These are phyloP conservation scores for Himalopsyche phryganea DNA, from an alignment of 1,140 invertebrate genomes.

Conservation along the genomic window DNA sequence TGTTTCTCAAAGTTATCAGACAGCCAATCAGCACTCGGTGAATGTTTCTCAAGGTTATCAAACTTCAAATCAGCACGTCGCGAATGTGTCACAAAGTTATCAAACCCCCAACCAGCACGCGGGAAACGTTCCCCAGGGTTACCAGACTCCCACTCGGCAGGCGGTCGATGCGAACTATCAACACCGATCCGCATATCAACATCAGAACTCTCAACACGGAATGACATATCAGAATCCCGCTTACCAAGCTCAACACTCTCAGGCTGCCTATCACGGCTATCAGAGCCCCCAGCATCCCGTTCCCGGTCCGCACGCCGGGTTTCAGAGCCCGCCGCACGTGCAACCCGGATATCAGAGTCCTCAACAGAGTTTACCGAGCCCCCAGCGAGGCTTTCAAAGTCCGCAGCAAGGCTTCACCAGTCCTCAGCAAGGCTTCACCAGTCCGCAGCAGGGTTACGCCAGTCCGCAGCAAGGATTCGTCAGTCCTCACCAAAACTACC, in stretches of 20 bases:
- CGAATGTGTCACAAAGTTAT: slow-evolving; percentile 1
- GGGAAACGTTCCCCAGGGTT: too few relatives aligned
- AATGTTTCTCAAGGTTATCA: slow-evolving; percentile 6
- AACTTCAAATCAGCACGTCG: slow-evolving; percentile 2
- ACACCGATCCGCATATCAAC: slow-evolving; percentile 10
- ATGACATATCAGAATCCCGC: slow-evolving; percentile 37
- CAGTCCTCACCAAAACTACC: slow-evolving; percentile 6
- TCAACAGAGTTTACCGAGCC: slow-evolving; percentile 9
- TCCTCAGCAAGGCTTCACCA: slow-evolving; percentile 18
- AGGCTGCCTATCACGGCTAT: slow-evolving; percentile 38
- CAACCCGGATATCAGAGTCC: slow-evolving; percentile 17
- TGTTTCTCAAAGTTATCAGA: background rate
- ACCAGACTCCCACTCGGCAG: too few relatives aligned
- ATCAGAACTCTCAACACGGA: slow-evolving; percentile 38
- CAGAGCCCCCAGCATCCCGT: slow-evolving; percentile 42
- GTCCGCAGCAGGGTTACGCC: slow-evolving; percentile 24
- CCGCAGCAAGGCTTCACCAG: slow-evolving; percentile 13
- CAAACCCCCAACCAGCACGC: background rate
- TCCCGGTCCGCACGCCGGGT: slow-evolving; percentile 33
- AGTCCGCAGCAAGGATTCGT: slow-evolving; percentile 20
- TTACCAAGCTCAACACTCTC: slow-evolving; percentile 35
- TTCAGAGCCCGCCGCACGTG: slow-evolving; percentile 14
- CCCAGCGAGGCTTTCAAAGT: slow-evolving; percentile 17
- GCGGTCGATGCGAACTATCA: slow-evolving; percentile 22
- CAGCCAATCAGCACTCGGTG: background rate